These are phyloP conservation scores for Platynereis dumerilii DNA, from an alignment of 2,888 invertebrate species.

Conservation along the genomic window DNA sequence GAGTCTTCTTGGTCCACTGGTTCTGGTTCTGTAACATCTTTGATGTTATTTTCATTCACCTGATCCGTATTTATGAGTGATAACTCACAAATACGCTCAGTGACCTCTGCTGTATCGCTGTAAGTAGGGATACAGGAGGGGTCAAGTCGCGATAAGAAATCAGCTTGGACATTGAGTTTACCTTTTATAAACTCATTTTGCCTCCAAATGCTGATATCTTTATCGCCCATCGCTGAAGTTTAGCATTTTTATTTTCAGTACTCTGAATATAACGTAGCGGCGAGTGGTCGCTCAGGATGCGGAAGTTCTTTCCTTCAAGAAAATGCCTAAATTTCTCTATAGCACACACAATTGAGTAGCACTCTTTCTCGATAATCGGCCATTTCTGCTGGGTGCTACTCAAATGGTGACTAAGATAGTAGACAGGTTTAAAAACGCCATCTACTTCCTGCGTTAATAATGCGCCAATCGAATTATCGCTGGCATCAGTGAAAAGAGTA, in stretches of 20 bases:
- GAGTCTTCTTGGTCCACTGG: background rate
- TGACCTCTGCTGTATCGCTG: no score
- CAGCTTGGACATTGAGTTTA: background rate
- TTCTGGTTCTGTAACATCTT: background rate
- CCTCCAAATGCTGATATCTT: constrained; percentile 4
- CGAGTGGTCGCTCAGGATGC: background rate
- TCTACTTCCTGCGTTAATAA: background rate
- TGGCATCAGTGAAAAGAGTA: background rate
- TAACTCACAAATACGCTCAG: no score
- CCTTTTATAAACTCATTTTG: constrained; percentile 1
- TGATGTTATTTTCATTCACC: no score
- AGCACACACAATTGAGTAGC: background rate
- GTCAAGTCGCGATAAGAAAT: background rate
- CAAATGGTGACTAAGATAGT: background rate
- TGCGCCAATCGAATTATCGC: background rate
- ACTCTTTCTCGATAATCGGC: background rate
- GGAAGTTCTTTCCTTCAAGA: background rate
- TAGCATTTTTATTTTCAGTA: constrained; percentile 5
- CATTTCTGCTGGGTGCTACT: background rate
- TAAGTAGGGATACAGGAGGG: no score
- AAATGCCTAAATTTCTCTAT: background rate
- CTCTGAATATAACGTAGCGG: background rate
- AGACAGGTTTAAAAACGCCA: background rate
- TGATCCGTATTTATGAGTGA: no score
- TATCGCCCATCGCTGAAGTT: background rate